Conservation (phyloP, 2,113 vertebrate species). For the Rhinopomastus cyanomelas region DNA sequence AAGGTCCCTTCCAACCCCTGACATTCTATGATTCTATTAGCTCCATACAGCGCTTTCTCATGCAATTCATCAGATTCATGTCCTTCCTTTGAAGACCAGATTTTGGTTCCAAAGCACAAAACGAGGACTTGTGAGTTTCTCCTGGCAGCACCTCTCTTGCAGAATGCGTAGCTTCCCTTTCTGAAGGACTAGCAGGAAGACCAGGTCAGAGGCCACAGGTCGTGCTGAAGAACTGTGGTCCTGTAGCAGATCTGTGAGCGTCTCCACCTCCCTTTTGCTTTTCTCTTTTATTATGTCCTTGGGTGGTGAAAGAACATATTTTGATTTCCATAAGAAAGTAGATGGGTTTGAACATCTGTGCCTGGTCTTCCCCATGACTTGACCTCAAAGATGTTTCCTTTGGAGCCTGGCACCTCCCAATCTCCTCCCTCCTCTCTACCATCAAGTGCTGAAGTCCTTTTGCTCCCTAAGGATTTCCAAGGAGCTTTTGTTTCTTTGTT, state of each 20-base stretch:
- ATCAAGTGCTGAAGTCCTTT: not conserved
- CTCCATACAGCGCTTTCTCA: not conserved
- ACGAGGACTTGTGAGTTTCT: not conserved
- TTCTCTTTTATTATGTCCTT: not conserved
- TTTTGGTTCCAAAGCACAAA: not conserved
- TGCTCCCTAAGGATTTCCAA: not conserved
- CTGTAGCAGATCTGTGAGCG: not conserved
- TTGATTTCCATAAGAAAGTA: not conserved
- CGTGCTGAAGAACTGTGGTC: not conserved
- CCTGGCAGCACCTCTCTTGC: not conserved
- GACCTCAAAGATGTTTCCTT: not conserved
- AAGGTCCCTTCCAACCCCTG: too few relatives aligned
- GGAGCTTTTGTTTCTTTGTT: not conserved
- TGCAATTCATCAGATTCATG: constrained; percentile 23
- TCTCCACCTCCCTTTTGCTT: not conserved
- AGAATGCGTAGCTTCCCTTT: not conserved
- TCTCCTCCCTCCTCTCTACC: not conserved
- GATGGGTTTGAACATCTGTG: not conserved
- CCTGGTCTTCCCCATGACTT: not conserved
- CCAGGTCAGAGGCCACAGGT: not conserved
- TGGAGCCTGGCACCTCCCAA: not conserved
- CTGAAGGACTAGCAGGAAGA: not conserved
- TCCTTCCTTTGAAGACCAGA: not conserved
- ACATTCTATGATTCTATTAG: too few relatives aligned
- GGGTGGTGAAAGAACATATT: not conserved